These are phyloP conservation scores for Homarus gammarus DNA, from an alignment of 2,888 invertebrate genomes.

Conservation along the genomic window DNA sequence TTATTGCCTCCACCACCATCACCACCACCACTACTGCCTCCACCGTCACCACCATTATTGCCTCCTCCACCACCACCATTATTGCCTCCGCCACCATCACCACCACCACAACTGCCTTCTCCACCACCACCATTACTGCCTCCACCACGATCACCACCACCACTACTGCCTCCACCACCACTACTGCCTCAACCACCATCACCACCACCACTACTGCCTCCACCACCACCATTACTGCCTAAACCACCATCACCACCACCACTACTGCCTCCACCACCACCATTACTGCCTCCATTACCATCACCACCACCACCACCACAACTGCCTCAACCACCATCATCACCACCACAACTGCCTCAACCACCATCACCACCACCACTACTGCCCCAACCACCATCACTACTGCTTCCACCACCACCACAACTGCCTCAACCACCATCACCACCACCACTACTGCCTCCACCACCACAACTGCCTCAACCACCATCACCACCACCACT, in stretches of 20 bases:
- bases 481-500: not conserved
- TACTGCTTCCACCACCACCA: not conserved
- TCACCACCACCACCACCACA: too few species aligned
- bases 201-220: not conserved
- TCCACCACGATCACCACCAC: not conserved
- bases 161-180: too few species aligned
- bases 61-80: not conserved
- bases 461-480: not conserved
- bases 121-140: not conserved
- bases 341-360: not conserved
- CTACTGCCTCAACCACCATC: too few species aligned
- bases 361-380: slow-evolving; percentile 1
- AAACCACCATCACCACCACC: too few species aligned
- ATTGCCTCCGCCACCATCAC: too few species aligned
- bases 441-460: not conserved
- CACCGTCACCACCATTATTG: not conserved
- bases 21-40: not conserved
- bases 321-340: not conserved
- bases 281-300: too few species aligned
- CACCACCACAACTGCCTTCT: not conserved
- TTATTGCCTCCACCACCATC: not conserved
- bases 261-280: too few species aligned
- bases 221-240: not conserved
- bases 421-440: not conserved
- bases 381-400: not conserved